Base-by-base conservation (phyloP, 2,113 vertebrate genomes). In the Dicentrarchus labrax region DNA sequence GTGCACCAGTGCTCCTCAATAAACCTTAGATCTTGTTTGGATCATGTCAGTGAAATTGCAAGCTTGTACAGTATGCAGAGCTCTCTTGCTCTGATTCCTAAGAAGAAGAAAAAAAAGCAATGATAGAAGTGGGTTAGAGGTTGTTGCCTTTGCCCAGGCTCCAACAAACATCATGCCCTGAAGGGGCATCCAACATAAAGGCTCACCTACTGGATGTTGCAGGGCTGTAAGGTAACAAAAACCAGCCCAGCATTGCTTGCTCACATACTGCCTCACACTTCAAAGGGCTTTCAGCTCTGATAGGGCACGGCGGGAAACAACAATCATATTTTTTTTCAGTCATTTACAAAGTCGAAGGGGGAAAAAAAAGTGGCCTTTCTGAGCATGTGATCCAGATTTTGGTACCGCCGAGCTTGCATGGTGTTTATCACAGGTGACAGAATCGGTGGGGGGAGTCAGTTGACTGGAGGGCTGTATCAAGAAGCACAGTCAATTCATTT, bases 401-500 rank as follows among this genome's bases (percentile, higher is more conserved):
- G 59, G 84, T 70, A 61, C 66, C 12, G 13, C 39, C 12, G 30
- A 85, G 86, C 75, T 66, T n/a, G 47, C 61, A n/a, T 57, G 68
- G 84, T 80, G 82, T 93, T 94, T 86, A 91, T 93, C 89, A 87
- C 84, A 88, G 92, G 93, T 93, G 91, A 88, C 91, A 86, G 89
- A 79, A 87, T 75, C 51, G n/a, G 78, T 60, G 72, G 88, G 80
- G 82, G 80, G 76, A 60, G 86, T 78, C 72, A 19, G 77, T 82
- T 84, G 85, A 86, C 85, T 84, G 87, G 36, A 83, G 91, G 91
- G 91, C 86, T 83, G 80, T 83, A 91, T 94, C 86, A 87, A 89
- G 90, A 87, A 94, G 86, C 92, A 86, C 77, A 91, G 88, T 92
- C 88, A 86, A 91, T 94, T 93, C 90, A 92, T 94, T 94, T 94